Evolutionary conservation across 1,140 invertebrate genomes (phyloP).

Genomic region (Drosophila albomicans): DNA sequence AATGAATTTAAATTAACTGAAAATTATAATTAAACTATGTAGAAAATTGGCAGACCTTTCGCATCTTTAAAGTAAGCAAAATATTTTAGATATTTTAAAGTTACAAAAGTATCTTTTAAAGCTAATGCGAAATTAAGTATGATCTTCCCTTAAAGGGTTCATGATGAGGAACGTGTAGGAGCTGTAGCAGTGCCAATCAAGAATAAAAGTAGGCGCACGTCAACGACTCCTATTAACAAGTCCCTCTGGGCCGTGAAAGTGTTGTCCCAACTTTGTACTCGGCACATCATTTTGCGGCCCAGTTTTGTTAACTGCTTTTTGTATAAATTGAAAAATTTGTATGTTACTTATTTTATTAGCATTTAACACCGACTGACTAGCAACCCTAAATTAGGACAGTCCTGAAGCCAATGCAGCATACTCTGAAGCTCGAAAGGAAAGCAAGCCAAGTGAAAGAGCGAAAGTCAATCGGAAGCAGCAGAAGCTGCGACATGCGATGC

Average conservation of each 20-base stretch:
- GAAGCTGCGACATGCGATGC: slow-evolving; percentile 50
- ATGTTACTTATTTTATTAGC: slow-evolving; percentile 84
- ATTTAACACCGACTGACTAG: slow-evolving; percentile 66
- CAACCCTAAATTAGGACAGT: slow-evolving; percentile 8
- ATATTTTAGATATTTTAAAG: too few relatives aligned
- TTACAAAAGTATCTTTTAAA: background rate
- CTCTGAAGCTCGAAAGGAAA: slow-evolving; percentile 30
- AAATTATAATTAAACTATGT: too few relatives aligned
- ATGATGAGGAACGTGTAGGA: slow-evolving; percentile 53
- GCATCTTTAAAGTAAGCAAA: too few relatives aligned
- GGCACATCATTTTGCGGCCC: slow-evolving; percentile 46
- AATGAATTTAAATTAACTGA: too few relatives aligned
- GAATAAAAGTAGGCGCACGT: slow-evolving; percentile 72
- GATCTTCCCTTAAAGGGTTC: background rate
- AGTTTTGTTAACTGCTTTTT: slow-evolving; percentile 51
- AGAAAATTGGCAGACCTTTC: too few relatives aligned
- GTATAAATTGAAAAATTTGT: slow-evolving; percentile 80
- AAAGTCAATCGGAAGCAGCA: slow-evolving; percentile 52
- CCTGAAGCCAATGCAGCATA: background rate
- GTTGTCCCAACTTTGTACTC: slow-evolving; percentile 49
- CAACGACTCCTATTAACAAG: slow-evolving; percentile 76
- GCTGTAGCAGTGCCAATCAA: slow-evolving; percentile 42
- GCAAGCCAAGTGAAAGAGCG: slow-evolving; percentile 47
- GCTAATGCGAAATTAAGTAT: background rate
- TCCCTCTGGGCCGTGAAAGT: slow-evolving; percentile 84